Conservation (phyloP, 2,113 vertebrate genomes). For the Cheirogaleus medius region DNA sequence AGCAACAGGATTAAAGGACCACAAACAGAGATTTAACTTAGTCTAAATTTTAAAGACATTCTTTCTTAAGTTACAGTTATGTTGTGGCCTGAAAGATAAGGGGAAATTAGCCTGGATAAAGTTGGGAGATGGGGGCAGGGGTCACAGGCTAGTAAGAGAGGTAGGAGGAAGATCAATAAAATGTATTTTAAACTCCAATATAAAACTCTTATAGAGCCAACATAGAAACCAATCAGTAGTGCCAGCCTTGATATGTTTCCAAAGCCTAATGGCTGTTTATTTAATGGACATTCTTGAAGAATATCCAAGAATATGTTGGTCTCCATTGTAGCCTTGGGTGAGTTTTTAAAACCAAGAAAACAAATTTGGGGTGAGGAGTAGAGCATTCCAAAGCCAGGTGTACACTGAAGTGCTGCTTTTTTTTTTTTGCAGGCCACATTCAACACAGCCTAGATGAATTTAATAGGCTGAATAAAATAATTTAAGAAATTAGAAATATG, state of each 20-base stretch:
- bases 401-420: not conserved
- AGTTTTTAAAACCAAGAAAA: conserved; percentile 47
- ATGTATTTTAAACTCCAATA: not conserved
- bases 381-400: not conserved
- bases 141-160: not conserved
- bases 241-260: not conserved
- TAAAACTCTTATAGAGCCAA: not conserved
- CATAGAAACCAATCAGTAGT: not conserved
- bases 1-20: not conserved
- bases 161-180: not conserved
- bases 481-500: not conserved
- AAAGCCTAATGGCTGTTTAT: not conserved
- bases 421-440: not conserved
- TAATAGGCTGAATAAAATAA: not conserved
- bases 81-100: not conserved
- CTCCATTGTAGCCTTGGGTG: not conserved
- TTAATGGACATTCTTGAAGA: not conserved
- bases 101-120: not conserved
- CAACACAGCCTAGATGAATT: not conserved
- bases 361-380: not conserved
- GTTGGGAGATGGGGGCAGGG: not conserved
- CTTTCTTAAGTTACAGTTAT: not conserved
- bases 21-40: not conserved
- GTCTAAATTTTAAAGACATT: not conserved
- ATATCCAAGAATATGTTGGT: not conserved